Percentiles rank a stretch among this genome's conserved stretches.
phyloP scores from a whole-genome alignment of 1,140 invertebrate species.

The Thalassaphorura encarpata region DNA sequence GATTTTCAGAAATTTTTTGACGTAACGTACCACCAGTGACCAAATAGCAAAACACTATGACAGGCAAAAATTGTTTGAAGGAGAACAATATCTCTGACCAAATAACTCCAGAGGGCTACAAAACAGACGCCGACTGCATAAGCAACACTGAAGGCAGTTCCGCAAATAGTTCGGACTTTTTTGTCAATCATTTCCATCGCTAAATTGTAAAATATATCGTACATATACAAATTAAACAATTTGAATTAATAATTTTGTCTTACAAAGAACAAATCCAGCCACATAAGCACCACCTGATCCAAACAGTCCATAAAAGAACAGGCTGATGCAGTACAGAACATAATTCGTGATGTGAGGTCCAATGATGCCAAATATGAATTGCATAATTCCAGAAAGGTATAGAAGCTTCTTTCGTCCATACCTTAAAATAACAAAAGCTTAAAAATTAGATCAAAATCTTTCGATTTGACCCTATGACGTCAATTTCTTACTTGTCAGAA shows the following conservation, averaged over 20 bases:
- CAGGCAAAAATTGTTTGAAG: slow-evolving; percentile 69
- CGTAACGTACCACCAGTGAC: slow-evolving; percentile 57
- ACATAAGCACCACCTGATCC: slow-evolving; percentile 21
- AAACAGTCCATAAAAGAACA: slow-evolving; percentile 23
- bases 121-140: slow-evolving; percentile 75
- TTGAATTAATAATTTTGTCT: no score
- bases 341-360: slow-evolving; percentile 17
- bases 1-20: not conserved
- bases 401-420: slow-evolving; percentile 16
- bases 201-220: slow-evolving; percentile 31
- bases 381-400: slow-evolving; percentile 16
- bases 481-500: not conserved
- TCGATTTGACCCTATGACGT: not conserved
- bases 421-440: not conserved
- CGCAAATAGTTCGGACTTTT: slow-evolving; percentile 66
- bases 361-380: slow-evolving; percentile 15
- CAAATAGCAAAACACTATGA: slow-evolving; percentile 59
- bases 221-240: not conserved
- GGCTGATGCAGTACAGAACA: slow-evolving; percentile 8
- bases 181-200: slow-evolving; percentile 78
- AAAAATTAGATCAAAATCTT: not conserved
- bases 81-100: slow-evolving; percentile 60
- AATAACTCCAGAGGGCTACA: slow-evolving; percentile 65
- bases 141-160: slow-evolving; percentile 63
- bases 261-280: slow-evolving; percentile 23